Evolutionary conservation across 2,797 vertebrate genomes (phyloP), one percentile per base, ranked within the genome.

Genomic region (Coendou prehensilis): DNA sequence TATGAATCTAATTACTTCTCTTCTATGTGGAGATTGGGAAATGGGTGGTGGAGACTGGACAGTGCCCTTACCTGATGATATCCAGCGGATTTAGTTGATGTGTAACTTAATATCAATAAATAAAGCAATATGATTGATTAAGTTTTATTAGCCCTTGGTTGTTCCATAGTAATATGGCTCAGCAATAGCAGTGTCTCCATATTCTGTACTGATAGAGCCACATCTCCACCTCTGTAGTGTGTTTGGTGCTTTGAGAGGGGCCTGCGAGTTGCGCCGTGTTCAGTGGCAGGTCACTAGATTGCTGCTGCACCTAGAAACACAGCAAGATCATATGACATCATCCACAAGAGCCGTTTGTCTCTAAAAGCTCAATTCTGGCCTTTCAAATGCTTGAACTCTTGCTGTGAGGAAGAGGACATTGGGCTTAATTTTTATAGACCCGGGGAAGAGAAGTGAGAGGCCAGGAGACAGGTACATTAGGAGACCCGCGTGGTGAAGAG

Each of bases 151-250:
- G 30, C 3, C 14, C 20, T 63, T 57, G 45, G 15, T 41, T 37
- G 1, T 81, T 28, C 63, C 13, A 26, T 81, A 57, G 37, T 79
- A 61, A 63, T 56, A 26, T 23, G 41, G 11, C 28, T 67, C 50
- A 28, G 2, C 67, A 76, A n/a, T 73, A 54, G 1, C 22, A 30
- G 9, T 3, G 20, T 10, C 37, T 6, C 9, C 28, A 41, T 50
- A 0, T 18, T 30, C 45, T 26, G 13, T 41, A 3, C 45, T 1
- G 1, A 11, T 4, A 8, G 76, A 47, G 37, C 30, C 54, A 22
- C 52, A 4, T 10, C 41, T 2, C 13, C 45, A 28, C 64, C 45
- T 28, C 2, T 0, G 3, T 0, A 2, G 10, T 59, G 33, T 41
- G 17, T 17, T 50, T 11, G 13, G 47, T 45, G 75, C 26, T 79